Base-by-base conservation (phyloP, 2,113 vertebrate genomes). In the Perca flavescens region DNA sequence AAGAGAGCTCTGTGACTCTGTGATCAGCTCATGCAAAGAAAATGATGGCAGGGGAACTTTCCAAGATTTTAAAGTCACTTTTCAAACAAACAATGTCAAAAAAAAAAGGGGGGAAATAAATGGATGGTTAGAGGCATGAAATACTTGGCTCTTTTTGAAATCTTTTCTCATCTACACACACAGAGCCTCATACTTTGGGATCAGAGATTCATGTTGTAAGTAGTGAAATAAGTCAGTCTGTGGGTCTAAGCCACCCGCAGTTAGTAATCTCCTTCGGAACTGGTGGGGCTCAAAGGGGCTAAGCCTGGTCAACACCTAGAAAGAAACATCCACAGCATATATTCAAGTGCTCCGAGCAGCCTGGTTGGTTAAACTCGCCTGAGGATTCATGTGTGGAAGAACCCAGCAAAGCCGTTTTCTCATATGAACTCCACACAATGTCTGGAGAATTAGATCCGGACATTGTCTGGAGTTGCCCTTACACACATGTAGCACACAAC, bases 261-360 rank as follows among this genome's bases (percentile, higher is more conserved):
- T 77, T 81, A 47, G 80, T 93, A 92, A 94, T 92, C 91, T 91
- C 79, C 77, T 86, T 89, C 73, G 67, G 84, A 92, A 89, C 89
- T 89, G 86, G 82, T 79, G 74, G 71, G 83, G 87, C 86, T 90
- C 80, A 91, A 60, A 83, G 78, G 82, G 89, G 89, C 93, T 94
- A 93, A 94, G 89, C 87, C 86, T 82, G 80, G 86, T 82, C 91
- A 77, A 82, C 77, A 84, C 80, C 85, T 78, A 43, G n/a, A 50
- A 86, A 57, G 43, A 60, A 75, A 80, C 74, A 61, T 88, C 85
- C 74, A 81, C 22, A 13, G 71, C 63, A 65, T 77, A 74, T 77
- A 72, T 74, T 70, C 69, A 77, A 77, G 80, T 74, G 74, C 77
- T 88, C 40, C 28, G 56, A 19, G 79, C 47, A 61, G 75, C 76